Conservation (phyloP, 2,797 vertebrate genomes). For the Acipenser oxyrinchus region DNA sequence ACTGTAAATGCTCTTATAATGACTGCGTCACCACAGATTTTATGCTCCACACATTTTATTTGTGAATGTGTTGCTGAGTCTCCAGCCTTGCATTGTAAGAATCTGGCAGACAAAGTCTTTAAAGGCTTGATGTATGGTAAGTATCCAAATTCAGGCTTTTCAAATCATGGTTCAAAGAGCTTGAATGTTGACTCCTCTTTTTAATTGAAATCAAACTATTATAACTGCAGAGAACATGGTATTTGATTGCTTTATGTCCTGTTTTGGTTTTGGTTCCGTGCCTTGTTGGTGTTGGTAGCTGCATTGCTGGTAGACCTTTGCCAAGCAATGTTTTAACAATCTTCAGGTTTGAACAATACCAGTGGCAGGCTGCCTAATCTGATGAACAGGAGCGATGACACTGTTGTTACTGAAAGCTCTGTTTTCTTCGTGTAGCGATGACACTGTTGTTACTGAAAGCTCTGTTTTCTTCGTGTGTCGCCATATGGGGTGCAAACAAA, state of each 20-base stretch:
- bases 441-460: too few species aligned
- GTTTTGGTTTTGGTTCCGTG: too few species aligned
- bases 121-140: neutral
- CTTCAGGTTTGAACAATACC: too few species aligned
- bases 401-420: too few species aligned
- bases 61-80: neutral
- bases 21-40: conserved; percentile 22
- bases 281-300: too few species aligned
- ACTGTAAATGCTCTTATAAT: conserved; percentile 22
- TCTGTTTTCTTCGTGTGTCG: too few species aligned
- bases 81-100: neutral
- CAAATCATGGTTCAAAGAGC: conserved; percentile 17
- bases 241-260: neutral
- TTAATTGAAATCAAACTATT: conserved; percentile 36
- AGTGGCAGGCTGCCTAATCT: too few species aligned
- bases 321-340: too few species aligned
- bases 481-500: too few species aligned
- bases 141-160: conserved; percentile 11
- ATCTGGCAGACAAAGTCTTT: neutral
- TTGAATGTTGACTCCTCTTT: conserved; percentile 20
- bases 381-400: too few species aligned
- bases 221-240: conserved; percentile 26
- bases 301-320: too few species aligned
- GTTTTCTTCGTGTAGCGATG: too few species aligned
- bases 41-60: conserved; percentile 17